These are phyloP conservation scores for Cephus nigrinus DNA, from an alignment of 2,888 invertebrate genomes.

Conservation along the genomic window DNA sequence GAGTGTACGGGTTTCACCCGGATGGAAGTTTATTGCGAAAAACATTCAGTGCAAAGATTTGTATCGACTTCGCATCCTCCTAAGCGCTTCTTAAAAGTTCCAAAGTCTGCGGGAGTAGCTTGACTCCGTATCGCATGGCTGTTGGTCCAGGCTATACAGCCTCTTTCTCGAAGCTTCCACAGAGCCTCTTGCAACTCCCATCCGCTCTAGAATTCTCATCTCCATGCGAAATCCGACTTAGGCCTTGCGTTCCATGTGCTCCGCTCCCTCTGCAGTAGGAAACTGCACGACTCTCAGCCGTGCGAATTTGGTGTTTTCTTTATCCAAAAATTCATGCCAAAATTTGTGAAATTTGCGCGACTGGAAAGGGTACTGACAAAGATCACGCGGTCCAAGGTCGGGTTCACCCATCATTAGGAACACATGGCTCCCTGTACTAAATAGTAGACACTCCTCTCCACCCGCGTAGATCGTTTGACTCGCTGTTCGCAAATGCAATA, in stretches of 20 bases:
- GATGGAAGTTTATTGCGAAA: background rate
- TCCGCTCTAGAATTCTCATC: background rate
- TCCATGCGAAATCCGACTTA: background rate
- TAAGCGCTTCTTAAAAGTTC: constrained; percentile 49
- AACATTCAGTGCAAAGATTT: constrained; percentile 1
- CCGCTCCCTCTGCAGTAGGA: background rate
- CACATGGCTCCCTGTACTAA: too few species aligned
- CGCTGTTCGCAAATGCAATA: constrained; percentile 46
- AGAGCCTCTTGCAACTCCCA: background rate
- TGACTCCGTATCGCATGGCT: background rate
- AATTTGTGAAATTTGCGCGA: too few species aligned
- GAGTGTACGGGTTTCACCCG: background rate
- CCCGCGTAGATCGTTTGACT: too few species aligned
- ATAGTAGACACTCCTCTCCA: too few species aligned
- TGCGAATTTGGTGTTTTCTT: too few species aligned
- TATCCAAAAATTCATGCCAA: too few species aligned
- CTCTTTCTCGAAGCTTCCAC: too few species aligned
- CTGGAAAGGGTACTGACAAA: too few species aligned
- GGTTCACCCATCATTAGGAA: too few species aligned
- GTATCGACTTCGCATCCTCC: background rate
- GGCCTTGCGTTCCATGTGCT: background rate
- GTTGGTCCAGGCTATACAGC: background rate
- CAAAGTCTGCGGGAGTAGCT: constrained; percentile 33
- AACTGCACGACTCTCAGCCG: too few species aligned
- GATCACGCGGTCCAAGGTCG: too few species aligned